A percentile compares a stretch with the other conserved stretches of the same genome.
Conservation (phyloP, 2,113 vertebrate species). For the Chlorodrepanis virens region DNA sequence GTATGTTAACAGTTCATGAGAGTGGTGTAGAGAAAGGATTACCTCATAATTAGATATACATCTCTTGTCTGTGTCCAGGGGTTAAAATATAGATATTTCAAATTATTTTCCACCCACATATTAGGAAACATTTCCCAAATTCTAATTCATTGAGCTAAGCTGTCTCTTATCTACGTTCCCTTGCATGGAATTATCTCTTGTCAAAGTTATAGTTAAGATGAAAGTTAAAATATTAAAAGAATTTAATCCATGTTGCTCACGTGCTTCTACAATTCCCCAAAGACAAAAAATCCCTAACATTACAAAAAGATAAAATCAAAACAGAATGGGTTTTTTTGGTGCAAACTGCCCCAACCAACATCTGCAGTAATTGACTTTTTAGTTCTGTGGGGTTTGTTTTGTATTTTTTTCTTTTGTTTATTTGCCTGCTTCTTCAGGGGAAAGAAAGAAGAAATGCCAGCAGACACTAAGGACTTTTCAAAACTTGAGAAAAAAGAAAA, state of each 20-base stretch:
- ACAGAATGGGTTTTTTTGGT: background rate
- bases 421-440: background rate
- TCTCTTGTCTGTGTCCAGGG: background rate
- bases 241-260: background rate
- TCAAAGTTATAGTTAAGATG: background rate
- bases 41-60: background rate
- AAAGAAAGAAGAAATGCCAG: background rate
- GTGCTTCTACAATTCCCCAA: background rate
- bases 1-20: background rate
- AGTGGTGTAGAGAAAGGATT: background rate
- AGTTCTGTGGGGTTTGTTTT: background rate
- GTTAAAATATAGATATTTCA: background rate
- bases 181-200: background rate
- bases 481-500: conserved; percentile 47
- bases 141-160: background rate
- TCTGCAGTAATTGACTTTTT: conserved; percentile 19
- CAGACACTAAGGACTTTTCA: conserved; percentile 9
- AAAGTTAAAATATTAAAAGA: background rate
- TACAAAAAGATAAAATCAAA: background rate
- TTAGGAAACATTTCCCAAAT: background rate
- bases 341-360: background rate
- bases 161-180: background rate
- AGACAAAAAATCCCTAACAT: background rate
- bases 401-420: background rate
- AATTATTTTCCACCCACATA: background rate